phyloP scores from a whole-genome alignment of 2,113 vertebrate genomes.

The Tachysurus vachellii region DNA sequence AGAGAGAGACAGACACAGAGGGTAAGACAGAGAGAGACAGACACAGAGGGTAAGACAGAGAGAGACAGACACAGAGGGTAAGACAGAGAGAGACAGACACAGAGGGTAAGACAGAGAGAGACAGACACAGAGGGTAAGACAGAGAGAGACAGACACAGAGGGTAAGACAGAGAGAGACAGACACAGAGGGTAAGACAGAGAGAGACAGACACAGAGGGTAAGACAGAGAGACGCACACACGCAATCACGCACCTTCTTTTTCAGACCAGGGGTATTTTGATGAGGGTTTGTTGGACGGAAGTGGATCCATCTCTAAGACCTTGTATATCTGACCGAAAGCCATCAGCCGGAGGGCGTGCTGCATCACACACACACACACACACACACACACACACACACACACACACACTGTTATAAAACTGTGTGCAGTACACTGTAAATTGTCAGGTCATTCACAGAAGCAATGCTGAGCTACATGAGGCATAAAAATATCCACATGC shows the following conservation, averaged over 20 bases:
- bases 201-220: no score
- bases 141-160: no score
- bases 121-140: neutral
- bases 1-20: neutral
- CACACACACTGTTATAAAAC: neutral
- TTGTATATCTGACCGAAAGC: constrained; percentile 99
- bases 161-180: no score
- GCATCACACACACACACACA: constrained; percentile 60
- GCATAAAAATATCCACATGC: constrained; percentile 1
- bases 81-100: neutral
- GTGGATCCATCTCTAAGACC: constrained; percentile 97
- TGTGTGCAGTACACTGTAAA: neutral
- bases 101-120: neutral
- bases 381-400: neutral
- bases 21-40: neutral
- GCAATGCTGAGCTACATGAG: neutral
- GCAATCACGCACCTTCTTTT: constrained; percentile 86
- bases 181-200: no score
- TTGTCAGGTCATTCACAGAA: neutral
- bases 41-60: neutral
- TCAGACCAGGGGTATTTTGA: constrained; percentile 97
- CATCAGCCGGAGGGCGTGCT: constrained; percentile 93
- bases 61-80: neutral
- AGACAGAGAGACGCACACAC: neutral
- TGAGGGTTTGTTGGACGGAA: constrained; percentile 94